phyloP scores from a whole-genome alignment of 2,888 invertebrate species.

The Cantharis flavilabris region DNA sequence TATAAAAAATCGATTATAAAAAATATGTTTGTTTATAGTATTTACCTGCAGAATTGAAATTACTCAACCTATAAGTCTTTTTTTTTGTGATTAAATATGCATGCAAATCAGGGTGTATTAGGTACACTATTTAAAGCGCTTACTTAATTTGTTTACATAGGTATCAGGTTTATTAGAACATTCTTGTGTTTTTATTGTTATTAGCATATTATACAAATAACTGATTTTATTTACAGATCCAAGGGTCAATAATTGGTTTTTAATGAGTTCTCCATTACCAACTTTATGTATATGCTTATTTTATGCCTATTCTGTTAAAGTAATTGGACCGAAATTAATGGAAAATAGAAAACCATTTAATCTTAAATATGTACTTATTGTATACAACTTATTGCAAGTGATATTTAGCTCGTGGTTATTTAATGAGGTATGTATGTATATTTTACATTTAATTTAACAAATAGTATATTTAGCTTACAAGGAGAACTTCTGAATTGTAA shows the following conservation, averaged over 20 bases:
- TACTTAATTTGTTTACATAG: not conserved
- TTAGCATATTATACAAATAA: not conserved
- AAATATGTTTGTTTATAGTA: too few species aligned
- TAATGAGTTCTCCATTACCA: slow-evolving; percentile 89
- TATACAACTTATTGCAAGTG: slow-evolving; percentile 90
- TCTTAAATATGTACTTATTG: slow-evolving; percentile 75
- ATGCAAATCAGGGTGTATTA: too few species aligned
- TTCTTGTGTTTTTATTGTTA: not conserved
- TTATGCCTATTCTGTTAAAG: slow-evolving; percentile 83
- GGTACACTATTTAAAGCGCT: too few species aligned
- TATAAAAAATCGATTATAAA: too few species aligned
- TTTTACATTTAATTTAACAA: too few species aligned
- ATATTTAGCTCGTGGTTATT: slow-evolving; percentile 89
- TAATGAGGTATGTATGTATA: slow-evolving; percentile 73
- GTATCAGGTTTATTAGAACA: not conserved
- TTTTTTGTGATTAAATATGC: too few species aligned
- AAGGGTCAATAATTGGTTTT: slow-evolving; percentile 83
- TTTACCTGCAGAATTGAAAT: too few species aligned
- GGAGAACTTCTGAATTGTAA: too few species aligned
- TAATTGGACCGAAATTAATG: slow-evolving; percentile 85
- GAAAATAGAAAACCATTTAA: slow-evolving; percentile 87
- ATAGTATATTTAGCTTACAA: too few species aligned
- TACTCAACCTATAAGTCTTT: too few species aligned
- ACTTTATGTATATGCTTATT: slow-evolving; percentile 80
- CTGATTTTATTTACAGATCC: slow-evolving; percentile 70